phyloP scores from a whole-genome alignment of 2,888 invertebrate species.

The Julus scanicus region DNA sequence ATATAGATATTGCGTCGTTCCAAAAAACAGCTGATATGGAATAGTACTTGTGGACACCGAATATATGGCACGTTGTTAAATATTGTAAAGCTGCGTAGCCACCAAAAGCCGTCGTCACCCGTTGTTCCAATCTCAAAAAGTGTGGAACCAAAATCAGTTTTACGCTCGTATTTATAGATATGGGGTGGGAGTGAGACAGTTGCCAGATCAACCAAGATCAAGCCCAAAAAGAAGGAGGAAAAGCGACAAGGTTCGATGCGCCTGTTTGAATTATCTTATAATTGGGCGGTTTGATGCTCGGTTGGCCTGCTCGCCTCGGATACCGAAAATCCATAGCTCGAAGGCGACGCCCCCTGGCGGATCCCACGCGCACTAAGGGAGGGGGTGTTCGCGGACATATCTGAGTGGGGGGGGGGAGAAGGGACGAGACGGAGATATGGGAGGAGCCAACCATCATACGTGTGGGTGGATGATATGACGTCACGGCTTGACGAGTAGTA shows the following conservation, averaged over 20 bases:
- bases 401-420: neutral
- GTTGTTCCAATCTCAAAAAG: slow-evolving; percentile 32
- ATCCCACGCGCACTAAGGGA: neutral
- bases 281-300: slow-evolving; percentile 50
- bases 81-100: neutral
- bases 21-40: no score
- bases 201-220: no score
- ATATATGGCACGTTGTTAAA: neutral
- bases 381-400: neutral
- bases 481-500: neutral
- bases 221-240: neutral
- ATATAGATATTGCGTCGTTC: no score
- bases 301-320: slow-evolving; percentile 1
- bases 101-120: slow-evolving; percentile 28
- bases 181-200: neutral
- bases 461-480: neutral
- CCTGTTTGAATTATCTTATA: slow-evolving; percentile 50
- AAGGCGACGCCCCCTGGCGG: slow-evolving; percentile 23
- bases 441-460: neutral
- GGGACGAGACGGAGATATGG: neutral
- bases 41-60: no score
- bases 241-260: slow-evolving; percentile 45
- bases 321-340: neutral
- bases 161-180: neutral
- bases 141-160: neutral